Conservation (phyloP, 2,797 vertebrate genomes). For the Salmo trutta region DNA sequence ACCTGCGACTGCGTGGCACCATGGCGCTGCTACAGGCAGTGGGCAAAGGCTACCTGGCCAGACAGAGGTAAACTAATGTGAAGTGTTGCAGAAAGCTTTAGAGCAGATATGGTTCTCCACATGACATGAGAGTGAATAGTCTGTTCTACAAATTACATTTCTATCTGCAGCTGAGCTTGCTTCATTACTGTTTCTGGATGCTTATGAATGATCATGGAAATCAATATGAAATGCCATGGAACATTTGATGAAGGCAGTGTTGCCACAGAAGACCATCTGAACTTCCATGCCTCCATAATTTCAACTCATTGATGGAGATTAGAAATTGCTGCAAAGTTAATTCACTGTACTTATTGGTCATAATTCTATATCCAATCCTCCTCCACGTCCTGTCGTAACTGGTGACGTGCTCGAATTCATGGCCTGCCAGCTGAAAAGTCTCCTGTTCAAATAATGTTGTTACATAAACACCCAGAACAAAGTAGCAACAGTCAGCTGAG, state of each 20-base stretch:
- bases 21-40: conserved; percentile 80
- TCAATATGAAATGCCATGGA: background rate
- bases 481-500: conserved; percentile 65
- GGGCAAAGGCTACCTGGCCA: conserved; percentile 80
- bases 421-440: conserved; percentile 35
- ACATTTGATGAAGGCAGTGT: background rate
- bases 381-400: background rate
- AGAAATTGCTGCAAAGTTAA: conserved; percentile 47
- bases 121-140: background rate
- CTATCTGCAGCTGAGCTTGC: background rate
- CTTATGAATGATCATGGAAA: background rate
- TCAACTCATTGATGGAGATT: conserved; percentile 46
- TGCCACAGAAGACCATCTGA: background rate
- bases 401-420: conserved; percentile 42
- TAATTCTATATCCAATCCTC: conserved; percentile 8
- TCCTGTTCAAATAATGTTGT: conserved; percentile 41
- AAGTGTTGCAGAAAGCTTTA: background rate
- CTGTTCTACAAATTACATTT: background rate
- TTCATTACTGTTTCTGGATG: background rate
- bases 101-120: background rate
- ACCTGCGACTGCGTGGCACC: conserved; percentile 63
- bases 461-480: conserved; percentile 57
- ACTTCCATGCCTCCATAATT: background rate
- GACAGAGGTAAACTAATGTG: conserved; percentile 78
- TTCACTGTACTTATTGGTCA: conserved; percentile 45